Base-by-base conservation (phyloP, 2,113 vertebrate species). In the Clupea harengus region DNA sequence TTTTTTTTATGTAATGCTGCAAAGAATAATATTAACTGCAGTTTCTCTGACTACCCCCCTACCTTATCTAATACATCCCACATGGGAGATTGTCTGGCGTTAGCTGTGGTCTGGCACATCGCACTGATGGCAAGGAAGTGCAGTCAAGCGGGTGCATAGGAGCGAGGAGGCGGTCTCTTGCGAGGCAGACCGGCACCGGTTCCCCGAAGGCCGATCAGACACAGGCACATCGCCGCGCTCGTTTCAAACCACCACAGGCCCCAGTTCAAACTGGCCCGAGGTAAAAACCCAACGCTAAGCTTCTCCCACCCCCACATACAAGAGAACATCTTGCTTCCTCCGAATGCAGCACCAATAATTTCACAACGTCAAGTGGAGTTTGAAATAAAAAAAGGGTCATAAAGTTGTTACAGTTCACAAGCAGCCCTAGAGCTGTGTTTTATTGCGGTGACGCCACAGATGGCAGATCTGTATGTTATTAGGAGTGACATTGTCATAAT, bases 401-500 rank as follows among this genome's bases (percentile, higher is more conserved):
- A 89, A 94, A 92, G 89, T 92, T 92, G 86, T 92, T 89, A 89
- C 88, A 91, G 87, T 88, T 90, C 87, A 87, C 93, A 92, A 92
- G 94, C 87, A 89, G 82, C 81, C 72, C 87, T 86, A 83, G 89
- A 89, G 90, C 88, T 78, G 72, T 75, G 72, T 84, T 92, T 90
- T 90, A 91, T 89, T 88, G 92, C 87, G 83, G 91, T 90, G 90
- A 92, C 67, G 87, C 88, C 90, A 92, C 92, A 92, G 93, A 92
- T 91, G 88, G 90, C 89, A 86, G 91, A 91, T 92, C 92, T 93
- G 89, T 91, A 87, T 90, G 91, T 92, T 94, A 92, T 92, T 93
- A 93, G 91, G 91, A 94, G 90, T 92, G 92, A 94, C 93, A 93
- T 92, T 94, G 92, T 93, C 90, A 91, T 94, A 92, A 94, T 93